phyloP scores from a whole-genome alignment of 2,797 vertebrate genomes.

The Anas acuta region DNA sequence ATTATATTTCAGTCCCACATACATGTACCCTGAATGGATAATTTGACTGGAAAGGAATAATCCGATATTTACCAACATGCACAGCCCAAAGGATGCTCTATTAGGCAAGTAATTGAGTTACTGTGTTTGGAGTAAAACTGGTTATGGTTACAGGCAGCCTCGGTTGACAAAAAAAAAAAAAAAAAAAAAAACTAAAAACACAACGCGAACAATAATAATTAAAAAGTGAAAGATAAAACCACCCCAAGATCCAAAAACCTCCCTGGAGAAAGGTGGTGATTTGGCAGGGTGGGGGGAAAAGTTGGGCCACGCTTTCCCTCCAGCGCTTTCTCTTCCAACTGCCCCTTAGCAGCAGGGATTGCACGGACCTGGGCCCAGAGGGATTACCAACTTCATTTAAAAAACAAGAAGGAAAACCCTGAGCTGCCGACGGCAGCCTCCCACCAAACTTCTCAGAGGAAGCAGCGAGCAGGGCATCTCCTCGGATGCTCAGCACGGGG shows the following conservation, averaged over 20 bases:
- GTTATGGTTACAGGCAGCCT: constrained; percentile 44
- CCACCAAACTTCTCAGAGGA: neutral
- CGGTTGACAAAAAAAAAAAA: neutral
- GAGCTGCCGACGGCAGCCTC: neutral
- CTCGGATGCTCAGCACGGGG: neutral
- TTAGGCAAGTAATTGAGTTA: constrained; percentile 1
- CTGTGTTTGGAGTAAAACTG: neutral
- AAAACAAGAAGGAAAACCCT: neutral
- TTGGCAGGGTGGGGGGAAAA: neutral
- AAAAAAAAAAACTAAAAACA: neutral
- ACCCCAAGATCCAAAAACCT: neutral
- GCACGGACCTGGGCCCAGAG: neutral
- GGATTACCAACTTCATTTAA: neutral
- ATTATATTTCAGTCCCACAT: neutral
- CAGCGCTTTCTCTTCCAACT: fast-evolving
- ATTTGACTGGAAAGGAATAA: constrained; percentile 8
- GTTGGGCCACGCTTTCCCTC: neutral
- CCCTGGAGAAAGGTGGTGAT: neutral
- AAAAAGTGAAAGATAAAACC: neutral
- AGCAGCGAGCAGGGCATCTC: neutral
- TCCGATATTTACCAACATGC: neutral
- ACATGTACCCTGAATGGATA: constrained; percentile 38
- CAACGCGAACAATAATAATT: too few relatives aligned
- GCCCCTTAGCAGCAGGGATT: neutral
- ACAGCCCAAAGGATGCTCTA: constrained; percentile 14